Evolutionary conservation across 2,888 invertebrate species (phyloP).

Genomic region (Dicranocentrus wangi): DNA sequence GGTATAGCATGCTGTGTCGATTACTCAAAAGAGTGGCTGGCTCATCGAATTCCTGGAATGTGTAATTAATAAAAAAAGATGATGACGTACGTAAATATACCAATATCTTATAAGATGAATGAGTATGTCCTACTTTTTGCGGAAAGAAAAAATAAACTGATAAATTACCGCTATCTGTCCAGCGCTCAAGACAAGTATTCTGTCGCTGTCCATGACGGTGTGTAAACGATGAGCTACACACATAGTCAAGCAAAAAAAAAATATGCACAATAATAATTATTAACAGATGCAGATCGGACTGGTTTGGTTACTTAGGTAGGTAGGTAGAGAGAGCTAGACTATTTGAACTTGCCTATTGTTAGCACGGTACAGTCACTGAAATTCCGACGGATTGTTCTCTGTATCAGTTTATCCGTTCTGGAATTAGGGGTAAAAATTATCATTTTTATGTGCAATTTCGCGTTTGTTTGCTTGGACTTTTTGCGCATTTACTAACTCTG

Average conservation of each 20-base stretch:
- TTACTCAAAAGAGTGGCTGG: conserved; percentile 59
- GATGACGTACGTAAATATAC: too few species aligned
- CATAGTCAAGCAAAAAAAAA: too few species aligned
- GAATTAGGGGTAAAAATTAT: background rate
- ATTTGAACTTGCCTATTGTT: too few species aligned
- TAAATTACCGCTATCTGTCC: conserved; percentile 46
- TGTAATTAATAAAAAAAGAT: background rate
- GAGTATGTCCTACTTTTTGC: too few species aligned
- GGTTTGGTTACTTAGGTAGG: too few species aligned
- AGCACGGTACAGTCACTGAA: conserved; percentile 45
- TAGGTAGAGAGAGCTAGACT: too few species aligned
- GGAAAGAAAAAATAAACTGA: too few species aligned
- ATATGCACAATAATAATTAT: too few species aligned
- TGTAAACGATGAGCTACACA: conserved; percentile 51
- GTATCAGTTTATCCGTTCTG: conserved; percentile 43
- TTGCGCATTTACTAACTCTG: conserved; percentile 83
- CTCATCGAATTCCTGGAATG: conserved; percentile 68
- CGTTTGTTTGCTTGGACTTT: conserved; percentile 82
- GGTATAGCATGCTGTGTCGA: conserved; percentile 47
- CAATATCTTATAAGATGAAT: too few species aligned
- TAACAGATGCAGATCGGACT: too few species aligned
- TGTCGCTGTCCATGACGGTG: conserved; percentile 44
- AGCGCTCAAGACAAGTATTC: conserved; percentile 33
- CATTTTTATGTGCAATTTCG: background rate
- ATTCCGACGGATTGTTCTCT: conserved; percentile 33